Base-by-base conservation (phyloP, 2,113 vertebrate genomes). In the Silurus glanis region DNA sequence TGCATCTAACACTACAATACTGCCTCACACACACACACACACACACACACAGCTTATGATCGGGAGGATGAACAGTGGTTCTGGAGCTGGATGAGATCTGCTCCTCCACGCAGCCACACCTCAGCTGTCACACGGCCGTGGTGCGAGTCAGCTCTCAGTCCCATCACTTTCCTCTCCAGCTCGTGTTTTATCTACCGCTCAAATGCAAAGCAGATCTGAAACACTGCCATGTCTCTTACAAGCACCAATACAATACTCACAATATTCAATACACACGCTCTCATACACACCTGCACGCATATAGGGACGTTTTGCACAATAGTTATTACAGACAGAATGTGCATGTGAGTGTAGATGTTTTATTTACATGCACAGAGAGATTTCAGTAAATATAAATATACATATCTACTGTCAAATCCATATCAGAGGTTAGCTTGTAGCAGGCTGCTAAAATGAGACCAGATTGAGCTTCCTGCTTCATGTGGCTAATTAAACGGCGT, bases 51-150 rank as follows among this genome's bases (percentile, higher is more conserved):
- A 1, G 9, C 21, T 75, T 2, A n/a, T n/a, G 14, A 75, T 51
- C 45, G 0, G 9, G 8, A 12, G 71, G 8, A 47, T 71, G 45
- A 45, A 71, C 69, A 71, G 17, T 3, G 1, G 19, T n/a, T 37
- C 0, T 5, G 2, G 69, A 47, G 71, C 19, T 7, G 9, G 37
- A 49, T 5, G 69, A 28, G 51, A 56, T 51, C 75, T 56, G n/a
- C 75, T 79, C 75, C 28, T 28, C n/a, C 28, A 59, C 17, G 21
- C 78, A 79, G 25, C 76, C 76, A 79, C 76, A 58, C 76, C 56
- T 80, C 56, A 56, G 61, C 23, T 82, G 45, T 66, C 47, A 66
- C 66, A 82, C 80, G 1, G 45, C 47, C 61, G 37, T 82, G 80
- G 45, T n/a, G 80, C 1, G 37, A 82, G 45, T 16, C 80, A 64